A percentile compares a stretch with the other conserved stretches of the same genome.
phyloP scores from a whole-genome alignment of 2,888 invertebrate species.

The Mesochorus sp. region DNA sequence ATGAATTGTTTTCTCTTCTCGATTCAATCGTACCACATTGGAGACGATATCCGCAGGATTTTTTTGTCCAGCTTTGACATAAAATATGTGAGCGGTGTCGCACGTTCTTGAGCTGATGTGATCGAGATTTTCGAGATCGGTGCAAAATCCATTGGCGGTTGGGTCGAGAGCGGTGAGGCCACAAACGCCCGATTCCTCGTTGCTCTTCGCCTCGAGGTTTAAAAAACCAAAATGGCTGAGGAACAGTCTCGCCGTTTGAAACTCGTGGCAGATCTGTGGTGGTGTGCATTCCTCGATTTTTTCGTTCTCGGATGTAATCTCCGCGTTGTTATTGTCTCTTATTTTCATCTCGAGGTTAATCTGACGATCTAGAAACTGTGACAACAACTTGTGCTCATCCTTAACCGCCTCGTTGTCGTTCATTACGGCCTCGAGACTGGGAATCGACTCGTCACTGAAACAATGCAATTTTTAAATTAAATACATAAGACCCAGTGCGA shows the following conservation, averaged over 20 bases:
- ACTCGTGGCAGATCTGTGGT: constrained; percentile 93
- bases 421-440: constrained; percentile 91
- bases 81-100: constrained; percentile 97
- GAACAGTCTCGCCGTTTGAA: constrained; percentile 97
- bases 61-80: constrained; percentile 93
- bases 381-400: constrained; percentile 87
- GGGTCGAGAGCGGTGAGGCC: constrained; percentile 89
- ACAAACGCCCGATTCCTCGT: constrained; percentile 77
- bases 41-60: constrained; percentile 90
- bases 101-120: constrained; percentile 93
- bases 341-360: constrained; percentile 82
- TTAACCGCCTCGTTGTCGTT: constrained; percentile 83
- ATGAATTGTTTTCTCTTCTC: background rate
- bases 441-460: constrained; percentile 93
- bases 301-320: constrained; percentile 70
- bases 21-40: constrained; percentile 85
- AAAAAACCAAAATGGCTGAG: constrained; percentile 98
- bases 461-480: constrained; percentile 16
- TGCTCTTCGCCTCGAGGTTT: constrained; percentile 81
- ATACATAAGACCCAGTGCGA: no score
- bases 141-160: constrained; percentile 87
- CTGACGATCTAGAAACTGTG: constrained; percentile 89
- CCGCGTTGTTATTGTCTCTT: constrained; percentile 81
- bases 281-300: constrained; percentile 90
- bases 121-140: constrained; percentile 92